Conservation (phyloP, 2,888 invertebrate genomes). For the Tanypteryx hageni region DNA sequence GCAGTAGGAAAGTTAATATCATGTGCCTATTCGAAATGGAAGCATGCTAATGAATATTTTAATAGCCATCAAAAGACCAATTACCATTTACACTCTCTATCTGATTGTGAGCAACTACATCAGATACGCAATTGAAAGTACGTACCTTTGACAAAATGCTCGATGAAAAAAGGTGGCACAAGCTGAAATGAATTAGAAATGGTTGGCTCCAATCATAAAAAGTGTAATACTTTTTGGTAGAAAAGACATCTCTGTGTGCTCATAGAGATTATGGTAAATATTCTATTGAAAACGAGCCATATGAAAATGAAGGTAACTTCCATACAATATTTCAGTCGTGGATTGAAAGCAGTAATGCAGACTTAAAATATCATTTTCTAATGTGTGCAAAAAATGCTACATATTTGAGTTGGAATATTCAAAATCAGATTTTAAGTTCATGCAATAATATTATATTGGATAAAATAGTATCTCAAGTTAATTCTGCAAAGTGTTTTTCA, state of each 20-base stretch:
- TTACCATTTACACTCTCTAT: neutral
- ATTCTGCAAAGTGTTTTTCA: conserved; percentile 42
- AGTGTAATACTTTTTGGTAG: neutral
- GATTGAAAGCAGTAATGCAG: neutral
- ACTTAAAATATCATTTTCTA: neutral
- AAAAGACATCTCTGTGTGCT: neutral
- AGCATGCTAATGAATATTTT: neutral
- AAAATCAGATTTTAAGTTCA: conserved; percentile 51
- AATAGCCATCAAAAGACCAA: neutral
- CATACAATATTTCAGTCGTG: neutral
- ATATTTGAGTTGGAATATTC: conserved; percentile 46
- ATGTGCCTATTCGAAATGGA: neutral
- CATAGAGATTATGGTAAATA: neutral
- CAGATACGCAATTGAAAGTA: neutral
- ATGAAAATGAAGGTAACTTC: neutral
- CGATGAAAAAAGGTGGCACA: neutral
- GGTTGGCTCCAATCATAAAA: neutral
- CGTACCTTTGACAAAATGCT: neutral
- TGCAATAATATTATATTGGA: conserved; percentile 41
- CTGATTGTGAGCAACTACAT: neutral
- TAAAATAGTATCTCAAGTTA: conserved; percentile 34
- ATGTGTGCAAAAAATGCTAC: neutral
- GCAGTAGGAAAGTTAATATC: neutral
- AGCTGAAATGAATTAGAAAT: neutral
- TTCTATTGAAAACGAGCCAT: neutral